Percentiles rank a stretch among this genome's conserved stretches.
phyloP scores from a whole-genome alignment of 2,113 vertebrate species.

The Microcebus tavaratra region DNA sequence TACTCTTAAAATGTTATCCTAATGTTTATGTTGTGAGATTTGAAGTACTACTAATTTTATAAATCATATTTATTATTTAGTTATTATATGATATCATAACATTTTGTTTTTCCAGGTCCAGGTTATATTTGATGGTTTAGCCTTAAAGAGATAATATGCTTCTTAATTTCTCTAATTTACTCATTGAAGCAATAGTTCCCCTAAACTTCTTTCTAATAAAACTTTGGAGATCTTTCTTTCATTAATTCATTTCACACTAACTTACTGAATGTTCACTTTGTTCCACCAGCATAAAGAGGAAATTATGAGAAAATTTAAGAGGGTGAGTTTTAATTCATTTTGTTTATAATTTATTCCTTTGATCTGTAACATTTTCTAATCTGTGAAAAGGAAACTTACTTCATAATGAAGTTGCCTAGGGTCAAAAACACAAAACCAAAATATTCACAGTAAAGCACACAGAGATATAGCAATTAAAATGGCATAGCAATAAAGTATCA shows the following conservation, averaged over 20 bases:
- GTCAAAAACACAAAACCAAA: constrained; percentile 67
- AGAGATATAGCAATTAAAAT: constrained; percentile 69
- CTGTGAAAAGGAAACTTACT: constrained; percentile 34
- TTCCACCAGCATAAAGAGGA: constrained; percentile 30
- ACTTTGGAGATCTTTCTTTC: background rate
- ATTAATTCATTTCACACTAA: constrained; percentile 46
- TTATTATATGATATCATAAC: background rate
- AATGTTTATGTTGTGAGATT: background rate
- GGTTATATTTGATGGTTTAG: background rate
- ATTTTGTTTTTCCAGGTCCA: background rate
- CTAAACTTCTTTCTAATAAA: constrained; percentile 2
- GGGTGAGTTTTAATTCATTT: constrained; percentile 21
- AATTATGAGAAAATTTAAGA: constrained; percentile 34
- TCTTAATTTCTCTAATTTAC: constrained; percentile 11
- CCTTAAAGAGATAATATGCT: background rate
- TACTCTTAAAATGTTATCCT: background rate
- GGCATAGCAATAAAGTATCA: constrained; percentile 63
- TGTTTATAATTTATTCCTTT: constrained; percentile 69
- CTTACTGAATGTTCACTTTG: background rate
- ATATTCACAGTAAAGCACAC: constrained; percentile 64
- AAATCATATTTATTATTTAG: background rate
- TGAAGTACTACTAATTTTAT: background rate
- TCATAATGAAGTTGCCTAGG: constrained; percentile 68
- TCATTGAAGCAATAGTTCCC: background rate
- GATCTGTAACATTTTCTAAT: constrained; percentile 57